These are phyloP conservation scores for Patella ulyssiponensis DNA, from an alignment of 2,888 invertebrate species.

Conservation along the genomic window DNA sequence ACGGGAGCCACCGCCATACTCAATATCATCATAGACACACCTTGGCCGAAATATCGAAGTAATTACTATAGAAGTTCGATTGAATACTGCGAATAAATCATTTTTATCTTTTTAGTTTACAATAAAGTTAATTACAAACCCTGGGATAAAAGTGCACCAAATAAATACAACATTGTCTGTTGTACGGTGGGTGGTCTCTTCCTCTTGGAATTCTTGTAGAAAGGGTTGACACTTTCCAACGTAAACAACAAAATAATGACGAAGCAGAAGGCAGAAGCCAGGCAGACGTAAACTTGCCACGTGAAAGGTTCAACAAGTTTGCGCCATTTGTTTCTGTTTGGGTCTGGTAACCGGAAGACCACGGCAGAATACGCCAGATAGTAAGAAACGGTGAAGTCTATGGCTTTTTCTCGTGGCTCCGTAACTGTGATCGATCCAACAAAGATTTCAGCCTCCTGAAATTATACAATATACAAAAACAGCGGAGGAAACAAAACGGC, in stretches of 20 bases:
- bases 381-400: conserved; percentile 90
- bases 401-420: conserved; percentile 88
- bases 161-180: conserved; percentile 77
- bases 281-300: conserved; percentile 47
- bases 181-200: neutral
- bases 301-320: conserved; percentile 53
- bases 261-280: conserved; percentile 40
- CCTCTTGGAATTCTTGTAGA: conserved; percentile 23
- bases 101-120: too few species aligned
- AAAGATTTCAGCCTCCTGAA: conserved; percentile 86
- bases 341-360: conserved; percentile 50
- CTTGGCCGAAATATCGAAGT: too few species aligned
- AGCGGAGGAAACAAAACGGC: too few species aligned
- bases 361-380: conserved; percentile 50
- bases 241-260: conserved; percentile 45
- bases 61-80: too few species aligned
- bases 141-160: conserved; percentile 91
- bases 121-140: conserved; percentile 74
- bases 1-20: too few species aligned
- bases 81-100: too few species aligned
- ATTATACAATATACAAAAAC: neutral
- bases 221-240: conserved; percentile 53
- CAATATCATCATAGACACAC: too few species aligned
- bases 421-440: conserved; percentile 90
- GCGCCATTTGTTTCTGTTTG: conserved; percentile 45